Conservation (phyloP, 2,113 vertebrate genomes). For the Gadus macrocephalus region DNA sequence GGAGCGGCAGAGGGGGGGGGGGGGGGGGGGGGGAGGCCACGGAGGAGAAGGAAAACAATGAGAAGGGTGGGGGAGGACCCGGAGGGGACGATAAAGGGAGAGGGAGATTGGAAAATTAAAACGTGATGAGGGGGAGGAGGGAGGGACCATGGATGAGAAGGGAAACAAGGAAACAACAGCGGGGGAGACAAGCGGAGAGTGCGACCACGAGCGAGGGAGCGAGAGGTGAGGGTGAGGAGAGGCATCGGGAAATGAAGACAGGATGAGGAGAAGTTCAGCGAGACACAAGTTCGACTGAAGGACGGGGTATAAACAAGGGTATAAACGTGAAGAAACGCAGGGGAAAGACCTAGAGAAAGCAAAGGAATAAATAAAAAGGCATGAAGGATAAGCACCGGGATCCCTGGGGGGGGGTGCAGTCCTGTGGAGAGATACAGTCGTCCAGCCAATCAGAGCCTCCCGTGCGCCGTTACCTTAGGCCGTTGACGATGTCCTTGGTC, state of each 20-base stretch:
- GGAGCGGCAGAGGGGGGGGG: constrained; percentile 51
- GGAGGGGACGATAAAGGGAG: neutral
- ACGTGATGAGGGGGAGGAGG: accelerated
- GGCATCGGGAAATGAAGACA: neutral
- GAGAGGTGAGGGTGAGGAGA: neutral
- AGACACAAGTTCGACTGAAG: neutral
- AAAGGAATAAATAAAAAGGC: neutral
- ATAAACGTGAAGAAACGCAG: neutral
- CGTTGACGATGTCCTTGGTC: constrained; percentile 99
- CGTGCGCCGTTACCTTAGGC: constrained; percentile 82
- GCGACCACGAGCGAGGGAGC: neutral
- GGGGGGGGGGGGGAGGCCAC: constrained; percentile 43
- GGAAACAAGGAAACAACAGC: too few species aligned
- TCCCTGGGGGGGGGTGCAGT: neutral
- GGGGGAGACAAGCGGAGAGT: neutral
- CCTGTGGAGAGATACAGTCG: constrained; percentile 5
- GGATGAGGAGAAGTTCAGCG: accelerated
- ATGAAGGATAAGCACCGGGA: neutral
- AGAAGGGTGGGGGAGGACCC: neutral
- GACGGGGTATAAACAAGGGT: neutral
- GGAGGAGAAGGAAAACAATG: constrained; percentile 23
- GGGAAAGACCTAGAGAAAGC: neutral
- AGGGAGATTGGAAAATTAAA: neutral
- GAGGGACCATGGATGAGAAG: neutral
- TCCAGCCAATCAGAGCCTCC: neutral